Evolutionary conservation across 2,797 vertebrate species (phyloP).

Genomic region (Leptoclinus maculatus): DNA sequence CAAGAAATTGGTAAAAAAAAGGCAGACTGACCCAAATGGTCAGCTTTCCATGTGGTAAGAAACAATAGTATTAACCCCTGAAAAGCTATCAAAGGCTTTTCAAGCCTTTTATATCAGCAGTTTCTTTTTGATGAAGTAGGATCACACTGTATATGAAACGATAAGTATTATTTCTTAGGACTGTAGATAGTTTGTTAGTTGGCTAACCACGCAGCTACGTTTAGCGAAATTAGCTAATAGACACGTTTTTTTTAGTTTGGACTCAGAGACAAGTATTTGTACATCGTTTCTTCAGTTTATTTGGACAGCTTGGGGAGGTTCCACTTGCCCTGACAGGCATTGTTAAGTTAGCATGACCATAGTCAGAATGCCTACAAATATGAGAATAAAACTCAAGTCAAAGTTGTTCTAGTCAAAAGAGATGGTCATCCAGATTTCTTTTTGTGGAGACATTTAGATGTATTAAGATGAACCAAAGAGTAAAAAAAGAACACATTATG

Average conservation of each 20-base stretch:
- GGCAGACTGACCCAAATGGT: no score
- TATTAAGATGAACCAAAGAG: background rate
- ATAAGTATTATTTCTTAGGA: background rate
- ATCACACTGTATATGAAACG: background rate
- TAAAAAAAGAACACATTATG: background rate
- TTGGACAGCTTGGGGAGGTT: background rate
- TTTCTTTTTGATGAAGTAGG: background rate
- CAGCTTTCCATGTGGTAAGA: no score
- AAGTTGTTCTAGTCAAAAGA: background rate
- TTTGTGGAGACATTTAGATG: background rate
- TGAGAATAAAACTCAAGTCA: background rate
- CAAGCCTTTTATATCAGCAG: no score
- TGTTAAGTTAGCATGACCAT: background rate
- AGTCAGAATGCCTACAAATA: background rate
- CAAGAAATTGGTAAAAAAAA: no score
- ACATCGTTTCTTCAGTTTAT: background rate
- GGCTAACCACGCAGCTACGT: no score
- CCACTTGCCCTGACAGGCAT: background rate
- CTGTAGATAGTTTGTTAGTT: no score
- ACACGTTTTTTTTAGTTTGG: no score
- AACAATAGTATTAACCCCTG: background rate
- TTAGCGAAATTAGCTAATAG: no score
- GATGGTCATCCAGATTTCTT: background rate
- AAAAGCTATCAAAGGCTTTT: background rate
- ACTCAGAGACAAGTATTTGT: background rate